A percentile compares a stretch with the other conserved stretches of the same genome.
These are phyloP conservation scores for Acleris cristana DNA, from an alignment of 2,888 invertebrate species.

Conservation along the genomic window DNA sequence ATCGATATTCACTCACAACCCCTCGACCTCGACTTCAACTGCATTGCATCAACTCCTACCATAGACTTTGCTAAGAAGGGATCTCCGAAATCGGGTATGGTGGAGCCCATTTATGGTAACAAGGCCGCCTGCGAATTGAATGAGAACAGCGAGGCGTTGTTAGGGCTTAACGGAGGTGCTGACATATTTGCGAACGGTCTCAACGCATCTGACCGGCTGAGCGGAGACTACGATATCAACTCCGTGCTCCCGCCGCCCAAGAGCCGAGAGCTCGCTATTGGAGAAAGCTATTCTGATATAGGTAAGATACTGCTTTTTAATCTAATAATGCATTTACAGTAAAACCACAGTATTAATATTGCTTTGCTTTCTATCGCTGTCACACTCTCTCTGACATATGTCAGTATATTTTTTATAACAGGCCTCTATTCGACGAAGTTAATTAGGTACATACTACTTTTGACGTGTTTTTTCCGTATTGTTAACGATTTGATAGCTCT, in stretches of 20 bases:
- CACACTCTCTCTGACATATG: no score
- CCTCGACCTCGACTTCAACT: constrained; percentile 78
- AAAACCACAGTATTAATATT: no score
- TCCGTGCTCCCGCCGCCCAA: constrained; percentile 79
- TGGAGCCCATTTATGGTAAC: constrained; percentile 78
- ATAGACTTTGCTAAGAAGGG: constrained; percentile 76
- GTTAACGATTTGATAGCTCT: no score
- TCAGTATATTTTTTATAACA: no score
- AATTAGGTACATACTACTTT: no score
- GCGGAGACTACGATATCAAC: constrained; percentile 79
- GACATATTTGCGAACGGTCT: constrained; percentile 77
- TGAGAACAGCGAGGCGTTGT: constrained; percentile 70
- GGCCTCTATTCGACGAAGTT: no score
- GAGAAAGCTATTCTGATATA: constrained; percentile 81
- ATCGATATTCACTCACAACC: constrained; percentile 78
- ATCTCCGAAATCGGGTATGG: constrained; percentile 73
- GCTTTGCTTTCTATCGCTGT: no score
- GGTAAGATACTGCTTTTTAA: constrained; percentile 57
- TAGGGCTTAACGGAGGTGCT: constrained; percentile 70
- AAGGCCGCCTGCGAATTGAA: constrained; percentile 74
- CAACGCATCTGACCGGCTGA: constrained; percentile 66
- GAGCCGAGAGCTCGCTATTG: constrained; percentile 78
- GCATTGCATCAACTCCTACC: constrained; percentile 75
- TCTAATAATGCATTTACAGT: not conserved
- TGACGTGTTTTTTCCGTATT: no score